Evolutionary conservation across 2,888 invertebrate species (phyloP).

Genomic region (Tillus elongatus): DNA sequence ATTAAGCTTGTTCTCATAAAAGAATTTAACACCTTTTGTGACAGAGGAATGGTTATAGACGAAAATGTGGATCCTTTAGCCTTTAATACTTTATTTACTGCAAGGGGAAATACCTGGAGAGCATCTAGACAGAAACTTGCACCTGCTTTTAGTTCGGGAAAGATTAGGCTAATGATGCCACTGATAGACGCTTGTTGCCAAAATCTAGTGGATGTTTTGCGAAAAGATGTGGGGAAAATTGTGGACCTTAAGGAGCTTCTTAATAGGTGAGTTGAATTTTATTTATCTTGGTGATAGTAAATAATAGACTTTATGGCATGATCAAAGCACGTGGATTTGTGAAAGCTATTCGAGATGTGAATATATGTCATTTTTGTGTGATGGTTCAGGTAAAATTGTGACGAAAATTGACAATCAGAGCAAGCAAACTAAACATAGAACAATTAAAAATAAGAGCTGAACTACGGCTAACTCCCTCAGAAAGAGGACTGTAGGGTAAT

Average conservation of each 20-base stretch:
- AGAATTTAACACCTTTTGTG: neutral
- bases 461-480: too few relatives aligned
- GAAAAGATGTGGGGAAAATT: neutral
- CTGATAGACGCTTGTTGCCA: neutral
- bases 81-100: neutral
- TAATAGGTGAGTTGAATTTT: too few relatives aligned
- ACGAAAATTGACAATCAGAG: too few relatives aligned
- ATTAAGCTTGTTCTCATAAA: neutral
- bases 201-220: neutral
- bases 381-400: too few relatives aligned
- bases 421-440: too few relatives aligned
- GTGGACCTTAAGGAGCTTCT: neutral
- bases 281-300: too few relatives aligned
- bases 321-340: too few relatives aligned
- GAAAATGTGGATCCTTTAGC: neutral
- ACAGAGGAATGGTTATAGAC: neutral
- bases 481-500: too few relatives aligned
- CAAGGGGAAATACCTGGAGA: neutral
- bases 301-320: too few relatives aligned
- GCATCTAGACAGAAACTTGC: neutral
- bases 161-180: constrained; percentile 1
- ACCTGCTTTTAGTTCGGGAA: neutral
- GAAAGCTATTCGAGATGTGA: too few relatives aligned
- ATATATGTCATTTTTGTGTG: too few relatives aligned
- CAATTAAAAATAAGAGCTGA: too few relatives aligned